These are phyloP conservation scores for Probosciger aterrimus DNA, from an alignment of 2,113 vertebrate genomes.

Conservation along the genomic window DNA sequence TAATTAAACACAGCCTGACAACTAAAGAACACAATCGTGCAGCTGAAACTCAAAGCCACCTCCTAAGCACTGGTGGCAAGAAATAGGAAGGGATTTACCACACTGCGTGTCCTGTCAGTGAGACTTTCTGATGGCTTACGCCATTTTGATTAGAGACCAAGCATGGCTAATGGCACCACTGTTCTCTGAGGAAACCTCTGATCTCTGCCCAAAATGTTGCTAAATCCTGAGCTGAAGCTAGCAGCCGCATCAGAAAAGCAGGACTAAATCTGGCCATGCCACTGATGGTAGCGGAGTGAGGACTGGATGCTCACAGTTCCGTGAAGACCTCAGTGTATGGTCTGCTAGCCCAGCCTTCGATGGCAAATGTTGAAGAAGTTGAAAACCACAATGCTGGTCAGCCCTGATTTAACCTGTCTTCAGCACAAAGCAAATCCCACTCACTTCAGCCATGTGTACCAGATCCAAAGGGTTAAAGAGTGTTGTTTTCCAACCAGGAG, in stretches of 20 bases:
- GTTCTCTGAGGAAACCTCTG: neutral
- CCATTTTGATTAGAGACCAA: neutral
- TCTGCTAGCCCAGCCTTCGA: neutral
- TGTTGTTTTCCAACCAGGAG: neutral
- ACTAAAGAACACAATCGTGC: neutral
- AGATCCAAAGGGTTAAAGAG: neutral
- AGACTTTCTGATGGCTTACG: neutral
- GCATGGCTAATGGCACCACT: neutral
- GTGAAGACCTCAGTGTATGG: neutral
- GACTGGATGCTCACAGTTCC: neutral
- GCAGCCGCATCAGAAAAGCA: rapidly evolving
- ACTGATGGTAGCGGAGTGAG: neutral
- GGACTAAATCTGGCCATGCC: neutral
- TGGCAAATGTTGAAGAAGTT: rapidly evolving
- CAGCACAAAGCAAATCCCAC: neutral
- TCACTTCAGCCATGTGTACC: rapidly evolving
- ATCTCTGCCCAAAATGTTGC: neutral
- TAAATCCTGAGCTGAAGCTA: neutral
- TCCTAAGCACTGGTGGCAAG: neutral
- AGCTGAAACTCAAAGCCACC: neutral
- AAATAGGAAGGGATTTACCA: neutral
- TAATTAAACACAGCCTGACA: conserved; percentile 33
- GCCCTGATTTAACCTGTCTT: neutral
- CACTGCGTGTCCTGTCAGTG: rapidly evolving
- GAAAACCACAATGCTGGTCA: neutral